phyloP scores from a whole-genome alignment of 2,113 vertebrate genomes.

The Craseonycteris thonglongyai region DNA sequence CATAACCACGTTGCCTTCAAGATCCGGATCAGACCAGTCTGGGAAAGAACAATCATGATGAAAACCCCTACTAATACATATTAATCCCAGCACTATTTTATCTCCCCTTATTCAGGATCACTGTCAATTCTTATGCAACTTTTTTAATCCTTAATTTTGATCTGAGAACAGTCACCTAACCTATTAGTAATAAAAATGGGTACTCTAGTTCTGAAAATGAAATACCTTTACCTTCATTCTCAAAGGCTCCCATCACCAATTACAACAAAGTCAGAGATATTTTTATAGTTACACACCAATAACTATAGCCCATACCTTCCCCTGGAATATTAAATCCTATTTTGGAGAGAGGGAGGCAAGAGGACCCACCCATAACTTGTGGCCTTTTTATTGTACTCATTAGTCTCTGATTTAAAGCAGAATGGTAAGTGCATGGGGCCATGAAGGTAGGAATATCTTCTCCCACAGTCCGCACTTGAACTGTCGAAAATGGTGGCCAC shows the following conservation, averaged over 20 bases:
- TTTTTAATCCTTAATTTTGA: not conserved
- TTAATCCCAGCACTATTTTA: not conserved
- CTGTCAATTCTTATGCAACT: not conserved
- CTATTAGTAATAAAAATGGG: not conserved
- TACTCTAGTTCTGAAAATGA: not conserved
- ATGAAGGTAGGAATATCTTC: not conserved
- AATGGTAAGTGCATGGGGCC: not conserved
- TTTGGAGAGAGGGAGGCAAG: not conserved
- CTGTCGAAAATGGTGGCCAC: not conserved
- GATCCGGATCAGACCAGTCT: not conserved
- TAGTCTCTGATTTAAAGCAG: not conserved
- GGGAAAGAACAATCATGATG: not conserved
- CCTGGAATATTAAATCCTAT: not conserved
- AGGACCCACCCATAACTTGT: not conserved
- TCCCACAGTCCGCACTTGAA: not conserved
- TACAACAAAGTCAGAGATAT: not conserved
- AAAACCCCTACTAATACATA: not conserved
- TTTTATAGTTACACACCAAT: not conserved
- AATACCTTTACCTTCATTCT: not conserved
- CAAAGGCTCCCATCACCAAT: not conserved
- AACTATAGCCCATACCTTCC: not conserved
- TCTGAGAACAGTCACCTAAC: not conserved
- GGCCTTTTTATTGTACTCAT: not conserved
- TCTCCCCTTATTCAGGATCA: not conserved
- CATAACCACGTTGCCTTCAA: not conserved